Conservation (phyloP, 2,888 invertebrate species). For the Cabera pusaria region DNA sequence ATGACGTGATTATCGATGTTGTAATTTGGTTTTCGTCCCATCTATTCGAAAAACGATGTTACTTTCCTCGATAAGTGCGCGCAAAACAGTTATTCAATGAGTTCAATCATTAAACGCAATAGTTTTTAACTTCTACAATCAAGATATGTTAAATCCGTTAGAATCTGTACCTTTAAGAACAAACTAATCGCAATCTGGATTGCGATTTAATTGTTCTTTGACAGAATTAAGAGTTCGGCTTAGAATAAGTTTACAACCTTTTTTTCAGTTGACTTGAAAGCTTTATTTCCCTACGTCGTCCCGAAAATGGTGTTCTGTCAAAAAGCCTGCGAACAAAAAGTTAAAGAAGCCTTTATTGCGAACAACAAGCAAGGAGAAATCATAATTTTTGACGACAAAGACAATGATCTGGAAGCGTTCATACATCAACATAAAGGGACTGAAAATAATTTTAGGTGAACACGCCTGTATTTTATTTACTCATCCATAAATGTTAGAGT, state of each 20-base stretch:
- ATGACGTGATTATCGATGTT: too few species aligned
- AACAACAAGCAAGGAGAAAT: slow-evolving; percentile 33
- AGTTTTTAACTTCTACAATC: too few species aligned
- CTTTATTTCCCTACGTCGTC: slow-evolving; percentile 35
- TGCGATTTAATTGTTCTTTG: too few species aligned
- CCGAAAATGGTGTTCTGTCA: slow-evolving; percentile 49
- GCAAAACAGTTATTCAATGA: too few species aligned
- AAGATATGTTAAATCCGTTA: too few species aligned
- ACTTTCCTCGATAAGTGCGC: too few species aligned
- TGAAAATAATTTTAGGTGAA: slow-evolving; percentile 46
- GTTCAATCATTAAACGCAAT: too few species aligned
- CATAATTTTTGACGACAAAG: slow-evolving; percentile 45
- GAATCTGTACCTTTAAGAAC: too few species aligned
- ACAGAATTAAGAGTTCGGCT: too few species aligned
- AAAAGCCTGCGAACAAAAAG: slow-evolving; percentile 37
- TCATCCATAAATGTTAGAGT: neutral
- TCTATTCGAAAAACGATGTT: too few species aligned
- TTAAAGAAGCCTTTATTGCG: slow-evolving; percentile 36
- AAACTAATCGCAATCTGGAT: too few species aligned
- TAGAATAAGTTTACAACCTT: slow-evolving; percentile 5
- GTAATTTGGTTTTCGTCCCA: too few species aligned
- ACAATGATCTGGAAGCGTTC: slow-evolving; percentile 41
- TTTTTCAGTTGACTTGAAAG: slow-evolving; percentile 35
- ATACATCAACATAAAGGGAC: slow-evolving; percentile 42
- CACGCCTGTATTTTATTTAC: slow-evolving; percentile 1